phyloP scores from a whole-genome alignment of 2,797 vertebrate genomes.

The Lutjanus argentimaculatus region DNA sequence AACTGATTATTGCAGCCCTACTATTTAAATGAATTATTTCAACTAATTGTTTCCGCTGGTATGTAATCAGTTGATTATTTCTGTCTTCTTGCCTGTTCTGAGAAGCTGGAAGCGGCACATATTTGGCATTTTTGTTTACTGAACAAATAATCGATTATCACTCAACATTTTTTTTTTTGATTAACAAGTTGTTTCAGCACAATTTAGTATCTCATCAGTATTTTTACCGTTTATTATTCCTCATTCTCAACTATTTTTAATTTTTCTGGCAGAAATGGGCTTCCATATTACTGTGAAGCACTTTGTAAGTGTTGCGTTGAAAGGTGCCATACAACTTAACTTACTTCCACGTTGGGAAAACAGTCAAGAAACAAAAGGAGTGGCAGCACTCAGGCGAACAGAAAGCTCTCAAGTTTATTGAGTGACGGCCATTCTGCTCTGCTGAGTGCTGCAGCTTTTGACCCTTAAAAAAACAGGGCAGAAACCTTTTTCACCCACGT shows the following conservation, averaged over 20 bases:
- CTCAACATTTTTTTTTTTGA: too few relatives aligned
- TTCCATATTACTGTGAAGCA: background rate
- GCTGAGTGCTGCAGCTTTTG: conserved; percentile 20
- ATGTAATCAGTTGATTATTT: too few relatives aligned
- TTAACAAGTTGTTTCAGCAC: background rate
- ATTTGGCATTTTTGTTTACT: background rate
- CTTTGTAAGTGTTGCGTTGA: background rate
- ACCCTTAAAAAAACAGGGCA: conserved; percentile 25
- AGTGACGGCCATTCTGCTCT: conserved; percentile 24
- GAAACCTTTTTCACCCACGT: conserved; percentile 41
- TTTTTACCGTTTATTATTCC: background rate
- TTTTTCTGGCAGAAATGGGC: background rate
- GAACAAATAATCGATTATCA: background rate
- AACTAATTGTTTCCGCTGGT: too few relatives aligned
- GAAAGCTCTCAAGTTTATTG: background rate
- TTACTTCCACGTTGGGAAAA: conserved; percentile 26
- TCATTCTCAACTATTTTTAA: background rate
- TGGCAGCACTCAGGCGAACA: background rate
- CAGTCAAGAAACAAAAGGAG: background rate
- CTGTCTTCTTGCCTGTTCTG: too few relatives aligned
- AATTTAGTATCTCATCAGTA: too few relatives aligned
- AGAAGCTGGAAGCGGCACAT: background rate
- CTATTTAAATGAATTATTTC: too few relatives aligned
- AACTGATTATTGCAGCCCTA: too few relatives aligned
- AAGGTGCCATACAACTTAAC: background rate